Conservation (phyloP, 92 coral and sea anemone species). For the Plumapathes pennacea region DNA sequence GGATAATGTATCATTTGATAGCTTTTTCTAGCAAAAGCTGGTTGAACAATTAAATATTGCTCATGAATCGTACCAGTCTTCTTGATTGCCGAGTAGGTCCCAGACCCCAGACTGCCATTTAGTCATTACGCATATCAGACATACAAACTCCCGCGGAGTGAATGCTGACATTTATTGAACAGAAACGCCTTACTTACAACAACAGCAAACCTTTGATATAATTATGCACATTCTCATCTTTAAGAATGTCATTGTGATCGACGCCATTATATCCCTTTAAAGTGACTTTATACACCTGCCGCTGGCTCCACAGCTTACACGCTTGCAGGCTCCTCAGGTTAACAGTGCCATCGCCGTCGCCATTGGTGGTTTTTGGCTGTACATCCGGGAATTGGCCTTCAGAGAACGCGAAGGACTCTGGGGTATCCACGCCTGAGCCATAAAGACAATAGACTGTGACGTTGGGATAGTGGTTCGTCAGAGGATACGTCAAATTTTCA, state of each 20-base stretch:
- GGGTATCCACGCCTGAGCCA: constrained; percentile 60
- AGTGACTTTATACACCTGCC: constrained; percentile 44
- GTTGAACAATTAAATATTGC: too few relatives aligned
- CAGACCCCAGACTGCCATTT: too few relatives aligned
- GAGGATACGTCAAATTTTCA: constrained; percentile 50
- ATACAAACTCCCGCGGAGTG: too few relatives aligned
- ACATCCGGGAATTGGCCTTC: constrained; percentile 75
- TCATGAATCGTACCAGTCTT: too few relatives aligned
- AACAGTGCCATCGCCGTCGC: constrained; percentile 83
- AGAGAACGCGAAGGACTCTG: constrained; percentile 57
- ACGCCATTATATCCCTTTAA: constrained; percentile 45
- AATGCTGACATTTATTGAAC: too few relatives aligned
- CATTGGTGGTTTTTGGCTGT: constrained; percentile 46
- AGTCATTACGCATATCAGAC: too few relatives aligned
- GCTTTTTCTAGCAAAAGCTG: too few relatives aligned
- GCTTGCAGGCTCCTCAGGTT: constrained; percentile 66
- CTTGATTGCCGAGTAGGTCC: too few relatives aligned
- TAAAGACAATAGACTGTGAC: constrained; percentile 67
- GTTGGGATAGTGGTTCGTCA: constrained; percentile 60
- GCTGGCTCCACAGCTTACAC: constrained; percentile 59
- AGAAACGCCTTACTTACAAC: constrained; percentile 1
- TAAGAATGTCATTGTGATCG: constrained; percentile 61
- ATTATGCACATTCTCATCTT: constrained; percentile 36
- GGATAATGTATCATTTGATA: too few relatives aligned
- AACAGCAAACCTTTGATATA: constrained; percentile 44